A percentile compares a stretch with the other conserved stretches of the same genome.
Conservation (phyloP, 2,113 vertebrate genomes). For the Otocyon megalotis region DNA sequence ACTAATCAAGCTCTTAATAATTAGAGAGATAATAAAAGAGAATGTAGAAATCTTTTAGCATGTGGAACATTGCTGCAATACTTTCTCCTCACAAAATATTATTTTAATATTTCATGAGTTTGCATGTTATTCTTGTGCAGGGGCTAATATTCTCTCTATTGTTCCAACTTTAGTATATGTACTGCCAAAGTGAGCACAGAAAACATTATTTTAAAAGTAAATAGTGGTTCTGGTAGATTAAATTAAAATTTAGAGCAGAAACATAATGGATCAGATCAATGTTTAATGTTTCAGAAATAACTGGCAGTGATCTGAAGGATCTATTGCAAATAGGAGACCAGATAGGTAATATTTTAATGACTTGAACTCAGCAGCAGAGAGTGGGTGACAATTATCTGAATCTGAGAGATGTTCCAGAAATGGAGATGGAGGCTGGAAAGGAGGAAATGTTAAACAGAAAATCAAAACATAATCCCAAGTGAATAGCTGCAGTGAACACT, state of each 20-base stretch:
- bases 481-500: not conserved
- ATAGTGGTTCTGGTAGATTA: not conserved
- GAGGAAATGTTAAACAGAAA: not conserved
- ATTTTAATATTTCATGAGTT: not conserved
- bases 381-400: not conserved
- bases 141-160: not conserved
- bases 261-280: not conserved
- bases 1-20: not conserved
- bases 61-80: not conserved
- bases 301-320: not conserved
- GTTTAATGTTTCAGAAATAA: not conserved
- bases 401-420: not conserved
- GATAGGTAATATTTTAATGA: not conserved
- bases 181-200: not conserved
- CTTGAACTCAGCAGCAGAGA: not conserved
- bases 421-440: not conserved
- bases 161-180: not conserved
- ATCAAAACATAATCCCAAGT: not conserved
- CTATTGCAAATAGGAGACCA: no score
- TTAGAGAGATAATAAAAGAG: not conserved
- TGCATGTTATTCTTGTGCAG: not conserved
- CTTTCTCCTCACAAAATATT: not conserved
- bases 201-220: slow-evolving; percentile 35
- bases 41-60: not conserved
- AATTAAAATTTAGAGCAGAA: slow-evolving; percentile 19